Evolutionary conservation across 2,113 vertebrate genomes (phyloP).

Genomic region (Neomonachus schauinslandi): DNA sequence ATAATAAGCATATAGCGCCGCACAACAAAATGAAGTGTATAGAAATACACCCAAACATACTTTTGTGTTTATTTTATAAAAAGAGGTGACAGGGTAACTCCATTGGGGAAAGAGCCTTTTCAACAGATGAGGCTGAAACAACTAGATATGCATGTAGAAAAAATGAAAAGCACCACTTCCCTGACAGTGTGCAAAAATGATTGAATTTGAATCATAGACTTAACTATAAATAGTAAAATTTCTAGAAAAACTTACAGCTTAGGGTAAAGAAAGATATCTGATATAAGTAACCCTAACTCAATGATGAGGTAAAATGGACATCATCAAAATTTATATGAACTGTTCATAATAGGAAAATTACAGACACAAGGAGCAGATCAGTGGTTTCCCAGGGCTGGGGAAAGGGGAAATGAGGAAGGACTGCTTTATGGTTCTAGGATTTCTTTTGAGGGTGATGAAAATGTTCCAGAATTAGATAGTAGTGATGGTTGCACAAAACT

Average conservation of each 20-base stretch:
- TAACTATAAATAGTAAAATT: background rate
- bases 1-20: background rate
- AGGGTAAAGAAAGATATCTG: background rate
- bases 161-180: background rate
- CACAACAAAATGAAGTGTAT: background rate
- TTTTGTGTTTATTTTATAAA: background rate
- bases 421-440: background rate
- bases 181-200: background rate
- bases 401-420: too few relatives aligned
- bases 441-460: background rate
- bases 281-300: background rate
- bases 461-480: background rate
- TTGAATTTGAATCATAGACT: background rate
- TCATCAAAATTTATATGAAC: background rate
- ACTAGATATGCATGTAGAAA: background rate
- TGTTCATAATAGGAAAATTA: background rate
- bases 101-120: background rate
- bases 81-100: background rate
- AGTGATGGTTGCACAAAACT: background rate
- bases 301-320: background rate
- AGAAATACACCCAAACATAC: background rate
- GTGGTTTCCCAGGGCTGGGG: too few relatives aligned
- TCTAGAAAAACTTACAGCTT: background rate
- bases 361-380: background rate
- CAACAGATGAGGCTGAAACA: background rate